Conservation (phyloP, 2,797 vertebrate species). For the Cuniculus paca region DNA sequence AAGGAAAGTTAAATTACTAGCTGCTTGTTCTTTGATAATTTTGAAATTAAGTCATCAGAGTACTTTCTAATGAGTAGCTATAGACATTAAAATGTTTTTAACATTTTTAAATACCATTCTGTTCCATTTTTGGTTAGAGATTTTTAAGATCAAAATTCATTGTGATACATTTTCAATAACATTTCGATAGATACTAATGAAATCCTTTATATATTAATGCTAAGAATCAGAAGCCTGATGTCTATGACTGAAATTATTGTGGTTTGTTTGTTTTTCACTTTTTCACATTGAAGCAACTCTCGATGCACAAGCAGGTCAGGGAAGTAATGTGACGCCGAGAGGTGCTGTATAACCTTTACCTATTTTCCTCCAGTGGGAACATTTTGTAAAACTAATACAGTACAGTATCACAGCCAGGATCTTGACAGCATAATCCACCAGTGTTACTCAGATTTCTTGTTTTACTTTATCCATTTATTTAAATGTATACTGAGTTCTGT, state of each 20-base stretch:
- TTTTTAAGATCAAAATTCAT: slow-evolving; percentile 18
- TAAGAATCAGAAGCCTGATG: background rate
- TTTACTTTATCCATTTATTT: background rate
- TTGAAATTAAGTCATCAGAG: slow-evolving; percentile 20
- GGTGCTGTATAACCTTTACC: background rate
- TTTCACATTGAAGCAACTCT: background rate
- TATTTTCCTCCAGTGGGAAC: background rate
- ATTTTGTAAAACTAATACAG: background rate
- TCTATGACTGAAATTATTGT: background rate
- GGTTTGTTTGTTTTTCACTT: background rate
- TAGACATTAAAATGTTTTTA: background rate
- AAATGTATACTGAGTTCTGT: background rate
- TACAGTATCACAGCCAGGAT: background rate
- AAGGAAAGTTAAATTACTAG: background rate
- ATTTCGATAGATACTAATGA: background rate
- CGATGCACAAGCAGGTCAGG: background rate
- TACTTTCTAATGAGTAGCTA: slow-evolving; percentile 26
- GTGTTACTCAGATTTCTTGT: background rate
- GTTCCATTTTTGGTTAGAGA: background rate
- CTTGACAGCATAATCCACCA: background rate
- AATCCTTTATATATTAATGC: background rate
- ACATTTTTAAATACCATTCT: background rate
- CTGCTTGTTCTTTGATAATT: slow-evolving; percentile 10
- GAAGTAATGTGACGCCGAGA: background rate
- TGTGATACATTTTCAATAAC: background rate